Evolutionary conservation across 2,888 invertebrate species (phyloP), one percentile per base, ranked within the genome.

Genomic region (Pasiphila rectangulata): DNA sequence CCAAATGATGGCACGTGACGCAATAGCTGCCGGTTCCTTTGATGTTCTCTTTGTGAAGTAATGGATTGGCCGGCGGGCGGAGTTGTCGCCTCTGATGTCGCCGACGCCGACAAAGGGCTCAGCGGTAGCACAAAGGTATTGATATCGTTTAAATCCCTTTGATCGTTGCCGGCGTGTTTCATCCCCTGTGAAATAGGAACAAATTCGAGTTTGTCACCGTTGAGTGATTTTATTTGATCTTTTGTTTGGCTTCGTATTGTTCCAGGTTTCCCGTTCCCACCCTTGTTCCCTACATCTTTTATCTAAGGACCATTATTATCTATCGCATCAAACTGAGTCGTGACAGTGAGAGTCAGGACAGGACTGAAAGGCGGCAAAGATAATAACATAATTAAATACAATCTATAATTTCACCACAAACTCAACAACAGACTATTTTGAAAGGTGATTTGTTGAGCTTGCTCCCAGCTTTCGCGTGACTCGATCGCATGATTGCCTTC

Each of bases 81-180:
- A 72, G 69, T 71, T 69, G 71, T 72, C 74, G 72, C 64, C 65
- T 73, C 56, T 77, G 76, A 75, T 72, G 75, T 76, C 60, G 70
- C 76, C 75, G 75, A 67, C 58, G 70, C 84, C 82, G 81, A 82
- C 83, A 84, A 84, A 82, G 78, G 68, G 70, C 68, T 57, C 60
- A 64, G 76, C 83, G 76, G 85, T 83, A 83, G 84, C 83, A 78
- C 72, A 79, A 79, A 79, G 78, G 82, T 75, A 84, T 83, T 83
- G 85, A 83, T 84, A 85, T 79, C 77, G 79, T 79, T 82, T 77
- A 78, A 80, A 82, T 81, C 79, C 79, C 79, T 85, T 84, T 83
- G 79, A 83, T 69, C 57, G 59, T 58, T 54, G 67, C 81, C 83
- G 83, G 61, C 69, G 60, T 69, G 61, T 64, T 49, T 68, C 57